phyloP scores from a whole-genome alignment of 2,888 invertebrate species.

The Chymomyza amoena region DNA sequence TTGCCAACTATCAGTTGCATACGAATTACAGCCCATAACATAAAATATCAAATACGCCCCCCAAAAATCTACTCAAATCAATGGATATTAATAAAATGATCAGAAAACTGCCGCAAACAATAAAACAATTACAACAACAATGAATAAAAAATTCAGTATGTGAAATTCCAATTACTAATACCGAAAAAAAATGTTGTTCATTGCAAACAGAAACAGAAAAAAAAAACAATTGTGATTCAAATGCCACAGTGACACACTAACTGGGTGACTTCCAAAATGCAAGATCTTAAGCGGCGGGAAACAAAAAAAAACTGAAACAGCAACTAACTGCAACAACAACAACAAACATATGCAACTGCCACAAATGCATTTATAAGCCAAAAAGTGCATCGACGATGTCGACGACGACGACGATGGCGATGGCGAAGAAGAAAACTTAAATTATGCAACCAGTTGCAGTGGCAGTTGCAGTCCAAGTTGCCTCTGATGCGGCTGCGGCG shows the following conservation, averaged over 20 bases:
- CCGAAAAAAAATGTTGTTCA: conserved; percentile 12
- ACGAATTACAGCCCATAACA: not conserved
- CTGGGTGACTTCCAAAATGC: conserved; percentile 66
- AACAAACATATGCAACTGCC: conserved; percentile 38
- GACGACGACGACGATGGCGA: conserved; percentile 24
- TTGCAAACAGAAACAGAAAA: conserved; percentile 8
- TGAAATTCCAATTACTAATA: conserved; percentile 58
- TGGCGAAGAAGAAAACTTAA: conserved; percentile 33
- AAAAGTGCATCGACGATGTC: conserved; percentile 28
- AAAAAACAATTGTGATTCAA: conserved; percentile 22
- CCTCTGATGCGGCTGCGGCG: not conserved
- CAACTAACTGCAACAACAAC: conserved; percentile 20
- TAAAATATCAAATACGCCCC: not conserved
- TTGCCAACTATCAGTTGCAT: not conserved
- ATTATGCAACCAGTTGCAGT: conserved; percentile 56
- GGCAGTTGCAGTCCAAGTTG: conserved; percentile 26
- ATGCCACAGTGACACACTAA: conserved; percentile 73
- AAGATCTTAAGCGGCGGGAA: conserved; percentile 12
- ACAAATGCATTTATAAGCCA: conserved; percentile 22
- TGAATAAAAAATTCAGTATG: conserved; percentile 35
- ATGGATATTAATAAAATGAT: not conserved
- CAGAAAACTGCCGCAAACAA: conserved; percentile 1
- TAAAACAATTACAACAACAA: conserved; percentile 20
- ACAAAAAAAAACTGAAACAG: not conserved
- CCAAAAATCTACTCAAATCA: not conserved